Evolutionary conservation across 2,888 invertebrate species (phyloP), one percentile per base, ranked within the genome.

Genomic region (Ophion costatus): DNA sequence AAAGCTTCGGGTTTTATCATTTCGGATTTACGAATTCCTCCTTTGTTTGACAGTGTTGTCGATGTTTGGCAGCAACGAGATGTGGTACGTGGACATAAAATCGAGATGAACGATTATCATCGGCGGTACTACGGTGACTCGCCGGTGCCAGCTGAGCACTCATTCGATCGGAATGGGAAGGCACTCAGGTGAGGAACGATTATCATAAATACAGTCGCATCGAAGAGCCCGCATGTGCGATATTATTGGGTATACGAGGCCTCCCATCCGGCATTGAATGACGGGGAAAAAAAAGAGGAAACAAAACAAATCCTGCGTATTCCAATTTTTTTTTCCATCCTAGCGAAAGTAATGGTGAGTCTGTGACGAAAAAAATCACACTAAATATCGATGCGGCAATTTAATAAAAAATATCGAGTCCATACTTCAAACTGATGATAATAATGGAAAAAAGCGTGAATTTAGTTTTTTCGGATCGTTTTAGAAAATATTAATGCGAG

Each of bases 151-250:
- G 84, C 87, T 87, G 90, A 92, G 89, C 89, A 89, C 86, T 88
- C 89, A 86, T 91, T 91, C 89, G 91, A 90, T 89, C 91, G 93
- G 90, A 92, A 93, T 93, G 93, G 93, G 89, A 92, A 93, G 90
- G 89, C 91, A 89, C 89, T 93, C 91, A 93, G 93, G 93, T 93
- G 82, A 87, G 79, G 77, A 75, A 71, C 82, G 88, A 90, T 88
- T 87, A 89, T 88, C 87, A 86, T 88, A 88, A 89, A 88, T 83
- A 86, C 80, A 82, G 82, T 22, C 76, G 81, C 56, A 63, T 76
- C 79, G 61, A 56, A 70, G 63, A 17, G 4, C 51, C 51, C 45
- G 29, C 63, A 24, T 45, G 33, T 29, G 67, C 67, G 51, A 66
- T 73, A 38, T 56, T 61, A n/a, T 51, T 51, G 51, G 1, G 29